These are phyloP conservation scores for Lemur catta DNA, from an alignment of 2,797 vertebrate species.

Conservation along the genomic window DNA sequence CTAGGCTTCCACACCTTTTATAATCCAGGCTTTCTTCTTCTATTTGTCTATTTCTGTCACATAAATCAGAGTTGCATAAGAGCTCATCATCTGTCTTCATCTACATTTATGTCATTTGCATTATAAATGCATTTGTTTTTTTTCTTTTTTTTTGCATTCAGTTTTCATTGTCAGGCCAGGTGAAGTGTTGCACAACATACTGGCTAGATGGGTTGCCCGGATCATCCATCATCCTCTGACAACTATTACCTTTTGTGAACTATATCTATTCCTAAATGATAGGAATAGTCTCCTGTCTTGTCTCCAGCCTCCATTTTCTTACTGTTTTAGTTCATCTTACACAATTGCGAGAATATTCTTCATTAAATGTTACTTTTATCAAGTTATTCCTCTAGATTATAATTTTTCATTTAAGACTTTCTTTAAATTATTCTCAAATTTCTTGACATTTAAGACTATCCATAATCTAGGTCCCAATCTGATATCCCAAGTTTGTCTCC, in stretches of 20 bases:
- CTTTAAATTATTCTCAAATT: neutral
- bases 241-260: neutral
- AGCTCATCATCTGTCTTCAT: neutral
- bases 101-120: neutral
- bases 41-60: conserved; percentile 60
- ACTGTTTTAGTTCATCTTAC: neutral
- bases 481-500: neutral
- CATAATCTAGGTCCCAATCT: neutral
- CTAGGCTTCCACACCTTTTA: conserved; percentile 62
- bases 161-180: neutral
- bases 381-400: neutral
- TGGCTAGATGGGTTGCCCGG: neutral
- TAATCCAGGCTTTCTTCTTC: conserved; percentile 46
- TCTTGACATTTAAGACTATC: neutral
- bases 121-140: neutral
- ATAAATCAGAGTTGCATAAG: conserved; percentile 71
- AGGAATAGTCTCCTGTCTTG: neutral
- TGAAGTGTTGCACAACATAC: neutral
- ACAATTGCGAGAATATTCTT: neutral
- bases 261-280: neutral
- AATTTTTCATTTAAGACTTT: neutral
- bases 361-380: neutral
- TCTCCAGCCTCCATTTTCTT: neutral
- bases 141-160: neutral
- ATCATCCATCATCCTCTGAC: neutral